phyloP scores from a whole-genome alignment of 2,888 invertebrate genomes.

The Biston stratarius region DNA sequence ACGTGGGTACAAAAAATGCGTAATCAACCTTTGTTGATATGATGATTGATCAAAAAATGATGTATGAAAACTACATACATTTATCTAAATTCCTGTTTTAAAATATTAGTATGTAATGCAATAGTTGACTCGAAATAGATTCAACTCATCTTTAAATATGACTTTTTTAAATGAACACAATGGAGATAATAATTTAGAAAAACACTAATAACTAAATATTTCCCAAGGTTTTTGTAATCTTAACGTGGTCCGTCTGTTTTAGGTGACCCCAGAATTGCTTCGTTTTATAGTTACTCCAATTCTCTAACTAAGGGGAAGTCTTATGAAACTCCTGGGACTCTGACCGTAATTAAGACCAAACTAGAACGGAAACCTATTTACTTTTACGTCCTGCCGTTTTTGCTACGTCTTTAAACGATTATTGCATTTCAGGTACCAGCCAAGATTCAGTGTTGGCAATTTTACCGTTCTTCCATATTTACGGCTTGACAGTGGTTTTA shows the following conservation, averaged over 20 bases:
- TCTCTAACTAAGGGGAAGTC: constrained; percentile 37
- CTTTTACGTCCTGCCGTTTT: constrained; percentile 39
- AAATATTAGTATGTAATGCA: too few relatives aligned
- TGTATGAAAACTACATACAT: too few relatives aligned
- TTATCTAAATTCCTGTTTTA: too few relatives aligned
- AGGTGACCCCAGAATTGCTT: constrained; percentile 27
- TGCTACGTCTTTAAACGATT: constrained; percentile 33
- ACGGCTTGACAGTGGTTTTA: constrained; percentile 88
- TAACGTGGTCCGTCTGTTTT: constrained; percentile 3
- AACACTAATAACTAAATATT: neutral
- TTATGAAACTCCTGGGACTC: constrained; percentile 42
- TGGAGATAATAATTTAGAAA: neutral
- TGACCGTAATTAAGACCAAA: constrained; percentile 45
- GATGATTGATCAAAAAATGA: too few relatives aligned
- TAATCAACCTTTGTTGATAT: neutral
- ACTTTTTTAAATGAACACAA: neutral
- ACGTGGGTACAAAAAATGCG: neutral
- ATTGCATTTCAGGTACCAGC: constrained; percentile 61
- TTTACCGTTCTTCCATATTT: constrained; percentile 93
- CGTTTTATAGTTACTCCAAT: constrained; percentile 31
- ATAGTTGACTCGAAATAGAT: neutral
- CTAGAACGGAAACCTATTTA: constrained; percentile 41
- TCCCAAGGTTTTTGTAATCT: too few relatives aligned
- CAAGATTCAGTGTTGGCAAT: constrained; percentile 88
- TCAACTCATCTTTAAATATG: neutral